A percentile compares a stretch with the other conserved stretches of the same genome.
Evolutionary conservation across 2,113 vertebrate genomes (phyloP).

Genomic region (Coregonus clupeaformis): DNA sequence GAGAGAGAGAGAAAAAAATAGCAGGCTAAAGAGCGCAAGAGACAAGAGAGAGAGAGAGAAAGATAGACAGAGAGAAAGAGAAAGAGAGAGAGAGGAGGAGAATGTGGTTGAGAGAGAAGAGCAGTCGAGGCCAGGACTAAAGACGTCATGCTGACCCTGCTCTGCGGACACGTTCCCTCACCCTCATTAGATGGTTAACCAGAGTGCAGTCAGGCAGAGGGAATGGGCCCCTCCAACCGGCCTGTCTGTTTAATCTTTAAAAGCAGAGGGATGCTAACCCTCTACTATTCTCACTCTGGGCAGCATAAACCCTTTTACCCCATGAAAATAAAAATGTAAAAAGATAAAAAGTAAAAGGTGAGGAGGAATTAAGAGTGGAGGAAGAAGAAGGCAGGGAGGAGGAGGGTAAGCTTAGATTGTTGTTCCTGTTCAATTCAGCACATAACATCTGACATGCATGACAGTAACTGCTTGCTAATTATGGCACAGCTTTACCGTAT

Average conservation of each 20-base stretch:
- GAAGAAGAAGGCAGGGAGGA: not conserved
- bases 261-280: slow-evolving; percentile 46
- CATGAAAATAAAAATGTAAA: not conserved
- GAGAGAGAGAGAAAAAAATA: not conserved
- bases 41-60: not conserved
- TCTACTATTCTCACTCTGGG: not conserved
- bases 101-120: not conserved
- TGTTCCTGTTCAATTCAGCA: not conserved
- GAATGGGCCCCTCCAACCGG: slow-evolving; percentile 49
- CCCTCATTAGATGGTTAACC: slow-evolving; percentile 80
- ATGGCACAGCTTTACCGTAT: slow-evolving; percentile 70
- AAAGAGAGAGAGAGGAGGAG: not conserved
- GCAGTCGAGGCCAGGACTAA: not conserved
- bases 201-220: slow-evolving; percentile 66
- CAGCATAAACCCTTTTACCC: not conserved
- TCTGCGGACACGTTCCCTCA: slow-evolving; percentile 59
- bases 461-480: slow-evolving; percentile 88
- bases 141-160: slow-evolving; percentile 41
- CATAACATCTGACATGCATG: slow-evolving; percentile 77
- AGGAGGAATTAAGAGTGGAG: not conserved
- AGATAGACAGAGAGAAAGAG: slow-evolving; percentile 17
- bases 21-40: not conserved
- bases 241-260: slow-evolving; percentile 45
- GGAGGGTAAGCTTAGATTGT: not conserved
- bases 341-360: not conserved